These are phyloP conservation scores for Oscheius myriophilus DNA, from an alignment of 2,888 invertebrate genomes.

Conservation along the genomic window DNA sequence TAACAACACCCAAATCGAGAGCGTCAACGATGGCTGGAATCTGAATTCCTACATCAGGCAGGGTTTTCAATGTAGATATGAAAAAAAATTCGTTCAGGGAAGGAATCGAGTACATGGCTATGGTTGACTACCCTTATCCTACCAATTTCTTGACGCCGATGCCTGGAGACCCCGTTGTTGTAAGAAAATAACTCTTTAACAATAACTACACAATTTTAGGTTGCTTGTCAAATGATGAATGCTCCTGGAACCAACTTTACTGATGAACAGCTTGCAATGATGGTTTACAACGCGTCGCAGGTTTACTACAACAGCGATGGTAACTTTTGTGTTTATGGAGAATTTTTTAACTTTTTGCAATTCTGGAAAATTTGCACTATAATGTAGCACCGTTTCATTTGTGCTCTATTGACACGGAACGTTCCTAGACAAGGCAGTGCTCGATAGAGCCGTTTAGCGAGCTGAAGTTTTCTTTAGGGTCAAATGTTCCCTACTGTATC, in stretches of 20 bases:
- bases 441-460: too few species aligned
- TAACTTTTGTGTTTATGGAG: neutral
- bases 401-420: too few species aligned
- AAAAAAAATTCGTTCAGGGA: constrained; percentile 31
- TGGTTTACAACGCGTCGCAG: constrained; percentile 37
- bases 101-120: constrained; percentile 79
- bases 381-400: too few species aligned
- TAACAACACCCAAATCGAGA: constrained; percentile 39
- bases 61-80: too few species aligned
- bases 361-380: too few species aligned
- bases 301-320: constrained; percentile 51
- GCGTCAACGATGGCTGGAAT: constrained; percentile 59
- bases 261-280: constrained; percentile 42
- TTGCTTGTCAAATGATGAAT: constrained; percentile 24
- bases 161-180: constrained; percentile 85
- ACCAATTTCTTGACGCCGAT: constrained; percentile 81
- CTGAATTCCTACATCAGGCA: constrained; percentile 9
- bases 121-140: constrained; percentile 94
- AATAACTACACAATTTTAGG: too few species aligned
- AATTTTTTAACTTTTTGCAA: too few species aligned
- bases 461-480: constrained; percentile 5
- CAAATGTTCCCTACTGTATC: constrained; percentile 43
- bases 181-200: too few species aligned
- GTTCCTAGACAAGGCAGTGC: too few species aligned
- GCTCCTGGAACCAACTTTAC: constrained; percentile 34